Conservation (phyloP, 2,888 invertebrate species). For the Protonemura montana region DNA sequence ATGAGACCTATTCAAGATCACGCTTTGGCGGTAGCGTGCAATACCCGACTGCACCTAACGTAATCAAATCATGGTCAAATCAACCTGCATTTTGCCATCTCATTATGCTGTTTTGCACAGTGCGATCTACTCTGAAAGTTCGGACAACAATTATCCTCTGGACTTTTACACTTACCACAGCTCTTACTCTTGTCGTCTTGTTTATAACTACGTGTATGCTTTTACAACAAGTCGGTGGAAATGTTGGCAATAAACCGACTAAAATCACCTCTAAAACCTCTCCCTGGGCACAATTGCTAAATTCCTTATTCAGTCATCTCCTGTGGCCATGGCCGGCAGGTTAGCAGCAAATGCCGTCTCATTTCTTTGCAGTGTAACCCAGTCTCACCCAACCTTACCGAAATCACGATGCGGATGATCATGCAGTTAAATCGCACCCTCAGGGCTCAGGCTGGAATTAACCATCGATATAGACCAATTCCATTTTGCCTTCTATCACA, state of each 20-base stretch:
- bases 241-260: constrained; percentile 21
- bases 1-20: background rate
- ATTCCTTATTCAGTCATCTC: background rate
- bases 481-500: constrained; percentile 19
- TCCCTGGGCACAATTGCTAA: constrained; percentile 23
- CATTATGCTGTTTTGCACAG: background rate
- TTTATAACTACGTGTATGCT: background rate
- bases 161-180: background rate
- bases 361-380: background rate
- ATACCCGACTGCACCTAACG: too few species aligned
- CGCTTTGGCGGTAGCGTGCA: background rate
- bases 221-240: background rate
- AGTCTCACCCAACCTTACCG: background rate
- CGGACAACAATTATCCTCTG: background rate
- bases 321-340: background rate
- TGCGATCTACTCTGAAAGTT: background rate
- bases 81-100: too few species aligned
- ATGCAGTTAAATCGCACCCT: background rate
- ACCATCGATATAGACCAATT: constrained; percentile 16
- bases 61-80: too few species aligned
- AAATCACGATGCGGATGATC: constrained; percentile 1
- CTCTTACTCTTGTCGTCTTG: background rate
- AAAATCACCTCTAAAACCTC: constrained; percentile 14
- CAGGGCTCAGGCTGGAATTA: background rate
- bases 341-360: background rate